Conservation (phyloP, 2,888 invertebrate species). For the Eudemis profundana region DNA sequence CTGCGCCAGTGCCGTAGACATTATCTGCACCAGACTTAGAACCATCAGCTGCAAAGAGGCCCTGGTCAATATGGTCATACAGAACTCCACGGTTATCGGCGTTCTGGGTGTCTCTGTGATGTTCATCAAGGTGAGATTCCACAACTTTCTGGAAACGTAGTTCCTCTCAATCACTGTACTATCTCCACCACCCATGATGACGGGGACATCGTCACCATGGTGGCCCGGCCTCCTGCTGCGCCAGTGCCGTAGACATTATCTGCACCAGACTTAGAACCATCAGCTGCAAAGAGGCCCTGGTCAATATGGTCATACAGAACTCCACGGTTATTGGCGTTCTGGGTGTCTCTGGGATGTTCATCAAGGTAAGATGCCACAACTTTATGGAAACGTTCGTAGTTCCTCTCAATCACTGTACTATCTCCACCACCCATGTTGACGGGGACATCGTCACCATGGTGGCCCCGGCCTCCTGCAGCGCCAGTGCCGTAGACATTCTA, state of each 20-base stretch:
- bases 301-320: slow-evolving; percentile 31
- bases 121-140: slow-evolving; percentile 72
- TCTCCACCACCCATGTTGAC: slow-evolving; percentile 55
- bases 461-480: slow-evolving; percentile 70
- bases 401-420: neutral
- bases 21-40: slow-evolving; percentile 61
- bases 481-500: slow-evolving; percentile 55
- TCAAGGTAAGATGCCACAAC: neutral
- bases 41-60: slow-evolving; percentile 65
- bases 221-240: slow-evolving; percentile 70
- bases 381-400: too few species aligned
- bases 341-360: neutral
- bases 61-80: slow-evolving; percentile 63
- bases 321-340: slow-evolving; percentile 42
- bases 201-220: slow-evolving; percentile 55
- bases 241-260: slow-evolving; percentile 48
- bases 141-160: neutral
- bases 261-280: slow-evolving; percentile 61
- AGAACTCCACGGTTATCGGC: slow-evolving; percentile 74
- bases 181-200: slow-evolving; percentile 55
- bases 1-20: slow-evolving; percentile 56
- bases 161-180: neutral
- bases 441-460: slow-evolving; percentile 56
- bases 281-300: slow-evolving; percentile 67
- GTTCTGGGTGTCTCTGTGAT: slow-evolving; percentile 78